phyloP scores from a whole-genome alignment of 2,797 vertebrate genomes.

The Valencia hispanica region DNA sequence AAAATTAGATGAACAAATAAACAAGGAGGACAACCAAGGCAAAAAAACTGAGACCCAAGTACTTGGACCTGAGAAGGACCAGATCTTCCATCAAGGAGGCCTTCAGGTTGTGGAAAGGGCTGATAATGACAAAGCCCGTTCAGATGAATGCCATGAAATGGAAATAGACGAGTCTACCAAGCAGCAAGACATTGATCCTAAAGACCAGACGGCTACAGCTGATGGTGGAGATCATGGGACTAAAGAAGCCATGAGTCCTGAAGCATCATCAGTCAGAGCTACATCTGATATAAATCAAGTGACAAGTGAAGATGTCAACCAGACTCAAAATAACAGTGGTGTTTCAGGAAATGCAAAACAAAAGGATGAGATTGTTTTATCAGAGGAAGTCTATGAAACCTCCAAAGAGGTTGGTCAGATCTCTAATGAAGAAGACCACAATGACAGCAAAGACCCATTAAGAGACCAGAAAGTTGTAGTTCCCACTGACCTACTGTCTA shows the following conservation, averaged over 20 bases:
- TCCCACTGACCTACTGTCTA: not conserved
- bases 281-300: not conserved
- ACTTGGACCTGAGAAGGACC: conserved; percentile 2
- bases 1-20: conserved; percentile 1
- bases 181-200: not conserved
- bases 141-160: not conserved
- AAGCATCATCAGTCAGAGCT: not conserved
- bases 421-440: not conserved
- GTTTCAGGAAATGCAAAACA: not conserved
- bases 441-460: not conserved
- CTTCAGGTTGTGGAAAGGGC: conserved; percentile 35
- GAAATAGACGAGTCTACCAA: conserved; percentile 10
- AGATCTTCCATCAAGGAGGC: not conserved
- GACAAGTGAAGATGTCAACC: not conserved
- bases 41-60: not conserved
- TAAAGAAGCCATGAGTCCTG: not conserved
- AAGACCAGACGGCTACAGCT: conserved; percentile 15
- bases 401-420: not conserved
- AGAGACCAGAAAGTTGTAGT: conserved; percentile 15
- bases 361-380: not conserved
- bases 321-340: not conserved
- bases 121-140: not conserved
- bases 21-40: not conserved
- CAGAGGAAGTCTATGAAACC: not conserved
- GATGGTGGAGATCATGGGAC: conserved; percentile 1